Conservation (phyloP, 2,797 vertebrate genomes). For the Synanceia verrucosa region DNA sequence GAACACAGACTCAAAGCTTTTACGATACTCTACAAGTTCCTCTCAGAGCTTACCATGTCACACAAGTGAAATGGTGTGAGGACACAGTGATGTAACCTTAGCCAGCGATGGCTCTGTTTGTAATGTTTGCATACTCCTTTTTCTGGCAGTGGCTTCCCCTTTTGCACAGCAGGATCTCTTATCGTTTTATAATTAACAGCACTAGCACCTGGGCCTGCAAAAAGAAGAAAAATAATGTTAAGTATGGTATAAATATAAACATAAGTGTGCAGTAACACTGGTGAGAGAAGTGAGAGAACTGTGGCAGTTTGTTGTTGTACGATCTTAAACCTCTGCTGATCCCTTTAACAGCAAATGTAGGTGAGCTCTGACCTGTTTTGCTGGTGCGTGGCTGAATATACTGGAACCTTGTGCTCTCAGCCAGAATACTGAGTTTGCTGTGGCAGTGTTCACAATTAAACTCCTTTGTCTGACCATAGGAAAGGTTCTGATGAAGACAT, state of each 20-base stretch:
- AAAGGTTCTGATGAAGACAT: slow-evolving; percentile 68
- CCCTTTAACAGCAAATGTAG: slow-evolving; percentile 2
- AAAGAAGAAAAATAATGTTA: neutral
- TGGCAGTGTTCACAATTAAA: slow-evolving; percentile 85
- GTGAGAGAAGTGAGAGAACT: slow-evolving; percentile 10
- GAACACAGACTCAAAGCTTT: neutral
- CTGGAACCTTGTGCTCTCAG: slow-evolving; percentile 83
- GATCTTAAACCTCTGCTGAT: slow-evolving; percentile 20
- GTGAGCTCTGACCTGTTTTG: slow-evolving; percentile 73
- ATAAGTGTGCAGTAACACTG: neutral
- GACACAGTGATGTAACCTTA: slow-evolving; percentile 74
- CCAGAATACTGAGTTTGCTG: slow-evolving; percentile 79
- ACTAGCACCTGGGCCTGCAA: slow-evolving; percentile 56
- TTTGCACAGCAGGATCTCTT: slow-evolving; percentile 83
- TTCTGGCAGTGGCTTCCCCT: slow-evolving; percentile 85
- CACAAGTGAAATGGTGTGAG: neutral
- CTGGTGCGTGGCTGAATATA: slow-evolving; percentile 74
- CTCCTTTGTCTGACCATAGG: slow-evolving; percentile 83
- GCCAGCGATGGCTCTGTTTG: slow-evolving; percentile 87
- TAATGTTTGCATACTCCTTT: slow-evolving; percentile 86
- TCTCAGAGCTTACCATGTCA: neutral
- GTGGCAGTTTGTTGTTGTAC: neutral
- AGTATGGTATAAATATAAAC: neutral
- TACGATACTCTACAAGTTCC: neutral
- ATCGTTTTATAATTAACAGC: slow-evolving; percentile 51